Conservation (phyloP, 2,113 vertebrate species). For the Sigmodon hispidus region DNA sequence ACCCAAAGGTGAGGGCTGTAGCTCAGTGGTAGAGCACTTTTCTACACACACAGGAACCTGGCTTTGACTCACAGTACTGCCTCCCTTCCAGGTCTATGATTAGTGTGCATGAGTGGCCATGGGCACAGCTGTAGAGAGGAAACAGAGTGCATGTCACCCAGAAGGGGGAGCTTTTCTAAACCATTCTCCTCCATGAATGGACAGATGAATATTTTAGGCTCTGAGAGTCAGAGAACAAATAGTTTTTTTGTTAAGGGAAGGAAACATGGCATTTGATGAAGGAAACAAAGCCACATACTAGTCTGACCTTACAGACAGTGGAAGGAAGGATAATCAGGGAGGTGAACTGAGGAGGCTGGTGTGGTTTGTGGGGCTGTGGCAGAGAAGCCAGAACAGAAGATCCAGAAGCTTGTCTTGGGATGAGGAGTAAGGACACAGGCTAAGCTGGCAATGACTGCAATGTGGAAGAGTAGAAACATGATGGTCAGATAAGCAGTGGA, state of each 20-base stretch:
- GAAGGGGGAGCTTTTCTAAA: background rate
- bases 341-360: background rate
- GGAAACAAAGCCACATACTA: background rate
- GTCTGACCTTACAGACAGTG: background rate
- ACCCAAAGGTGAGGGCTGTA: background rate
- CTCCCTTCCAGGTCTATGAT: background rate
- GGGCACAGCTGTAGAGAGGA: background rate
- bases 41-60: background rate
- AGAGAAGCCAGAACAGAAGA: background rate
- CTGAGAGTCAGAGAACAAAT: background rate
- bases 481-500: background rate
- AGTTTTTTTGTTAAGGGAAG: background rate
- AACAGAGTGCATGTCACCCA: background rate
- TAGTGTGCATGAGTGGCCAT: background rate
- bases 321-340: background rate
- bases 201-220: conserved; percentile 1
- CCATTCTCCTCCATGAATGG: background rate
- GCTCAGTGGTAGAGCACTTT: no score
- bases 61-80: background rate
- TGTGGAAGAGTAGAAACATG: background rate
- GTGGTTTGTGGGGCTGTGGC: background rate
- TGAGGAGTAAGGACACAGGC: background rate
- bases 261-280: background rate
- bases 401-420: background rate
- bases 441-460: background rate